These are phyloP conservation scores for Chiloscyllium plagiosum DNA, from an alignment of 2,113 vertebrate genomes.

Conservation along the genomic window DNA sequence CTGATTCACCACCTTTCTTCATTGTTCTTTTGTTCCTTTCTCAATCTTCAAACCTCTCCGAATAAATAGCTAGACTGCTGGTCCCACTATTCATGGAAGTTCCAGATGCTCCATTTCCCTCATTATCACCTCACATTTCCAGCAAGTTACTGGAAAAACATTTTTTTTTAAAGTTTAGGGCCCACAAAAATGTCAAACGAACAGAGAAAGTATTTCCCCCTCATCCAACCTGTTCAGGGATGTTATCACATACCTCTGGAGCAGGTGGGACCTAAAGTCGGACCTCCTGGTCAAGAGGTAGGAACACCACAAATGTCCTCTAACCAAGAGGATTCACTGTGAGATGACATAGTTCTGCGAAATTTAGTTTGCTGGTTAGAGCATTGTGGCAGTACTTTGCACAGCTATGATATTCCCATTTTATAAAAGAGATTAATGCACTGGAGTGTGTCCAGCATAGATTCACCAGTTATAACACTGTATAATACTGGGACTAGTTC, in stretches of 20 bases:
- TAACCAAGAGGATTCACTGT: background rate
- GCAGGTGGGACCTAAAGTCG: no score
- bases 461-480: background rate
- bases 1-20: background rate
- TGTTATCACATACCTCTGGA: no score
- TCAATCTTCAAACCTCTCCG: background rate
- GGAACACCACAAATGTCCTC: no score
- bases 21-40: background rate
- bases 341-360: background rate
- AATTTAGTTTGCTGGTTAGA: background rate
- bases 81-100: background rate
- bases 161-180: background rate
- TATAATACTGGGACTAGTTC: background rate
- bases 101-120: background rate
- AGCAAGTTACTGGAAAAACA: background rate
- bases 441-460: background rate
- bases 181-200: background rate
- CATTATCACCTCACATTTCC: background rate
- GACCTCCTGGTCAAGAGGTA: no score
- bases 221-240: no score
- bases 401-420: background rate
- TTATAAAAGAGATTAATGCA: background rate
- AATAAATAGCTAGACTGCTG: background rate
- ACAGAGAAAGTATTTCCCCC: no score
- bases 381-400: background rate